Conservation (phyloP, 2,797 vertebrate species). For the Anabacerthia variegaticeps region DNA sequence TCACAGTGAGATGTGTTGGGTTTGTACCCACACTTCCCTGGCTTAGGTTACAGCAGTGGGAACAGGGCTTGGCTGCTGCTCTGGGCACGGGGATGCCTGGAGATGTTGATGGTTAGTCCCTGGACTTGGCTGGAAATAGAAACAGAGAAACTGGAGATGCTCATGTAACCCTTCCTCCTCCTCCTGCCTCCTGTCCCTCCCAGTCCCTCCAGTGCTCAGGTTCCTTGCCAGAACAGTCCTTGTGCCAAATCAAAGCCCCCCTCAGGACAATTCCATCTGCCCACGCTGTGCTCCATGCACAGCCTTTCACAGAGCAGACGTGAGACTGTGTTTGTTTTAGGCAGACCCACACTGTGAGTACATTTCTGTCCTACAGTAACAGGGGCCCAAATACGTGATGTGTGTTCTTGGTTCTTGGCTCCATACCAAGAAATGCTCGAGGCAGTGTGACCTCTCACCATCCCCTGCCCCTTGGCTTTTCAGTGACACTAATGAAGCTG, state of each 20-base stretch:
- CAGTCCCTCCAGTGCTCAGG: background rate
- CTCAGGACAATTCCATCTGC: constrained; percentile 8
- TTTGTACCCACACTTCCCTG: background rate
- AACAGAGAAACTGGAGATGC: constrained; percentile 9
- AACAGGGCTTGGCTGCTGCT: background rate
- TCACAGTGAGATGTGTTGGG: background rate
- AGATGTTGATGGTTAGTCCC: background rate
- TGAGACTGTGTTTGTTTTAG: background rate
- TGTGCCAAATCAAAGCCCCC: constrained; percentile 17
- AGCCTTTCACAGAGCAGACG: background rate
- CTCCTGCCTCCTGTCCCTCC: background rate
- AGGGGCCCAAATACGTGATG: accelerated
- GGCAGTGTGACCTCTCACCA: accelerated
- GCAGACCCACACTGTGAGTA: background rate
- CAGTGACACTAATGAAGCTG: background rate
- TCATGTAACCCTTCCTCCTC: background rate
- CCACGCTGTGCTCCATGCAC: background rate
- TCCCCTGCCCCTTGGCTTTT: accelerated
- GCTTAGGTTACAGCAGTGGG: accelerated
- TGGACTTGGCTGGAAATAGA: constrained; percentile 28
- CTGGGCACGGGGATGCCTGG: background rate
- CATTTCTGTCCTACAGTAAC: background rate
- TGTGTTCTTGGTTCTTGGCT: background rate
- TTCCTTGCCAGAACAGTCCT: background rate
- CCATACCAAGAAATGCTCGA: background rate